phyloP scores from a whole-genome alignment of 2,888 invertebrate species.

The Bellardia bayeri region DNA sequence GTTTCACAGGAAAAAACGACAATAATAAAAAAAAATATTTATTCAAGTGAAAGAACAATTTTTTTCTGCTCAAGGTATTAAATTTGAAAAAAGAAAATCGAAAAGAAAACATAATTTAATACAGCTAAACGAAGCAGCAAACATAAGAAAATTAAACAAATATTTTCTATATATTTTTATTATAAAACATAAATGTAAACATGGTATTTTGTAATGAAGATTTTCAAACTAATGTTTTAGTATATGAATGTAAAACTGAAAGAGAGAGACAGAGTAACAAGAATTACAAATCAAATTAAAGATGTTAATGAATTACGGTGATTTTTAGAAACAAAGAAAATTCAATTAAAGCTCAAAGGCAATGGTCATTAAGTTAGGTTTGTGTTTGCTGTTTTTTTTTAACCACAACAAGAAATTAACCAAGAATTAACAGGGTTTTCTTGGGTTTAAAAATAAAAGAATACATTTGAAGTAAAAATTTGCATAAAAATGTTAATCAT shows the following conservation, averaged over 20 bases:
- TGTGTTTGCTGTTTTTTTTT: background rate
- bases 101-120: conserved; percentile 5
- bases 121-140: conserved; percentile 32
- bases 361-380: background rate
- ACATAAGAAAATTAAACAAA: conserved; percentile 11
- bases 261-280: background rate
- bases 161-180: background rate
- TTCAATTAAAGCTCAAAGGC: conserved; percentile 5
- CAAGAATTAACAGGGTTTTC: background rate
- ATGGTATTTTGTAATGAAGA: background rate
- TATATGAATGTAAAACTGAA: background rate
- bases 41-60: conserved; percentile 33
- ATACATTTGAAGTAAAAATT: background rate
- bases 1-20: background rate
- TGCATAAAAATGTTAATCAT: background rate
- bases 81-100: conserved; percentile 3
- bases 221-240: background rate
- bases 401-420: conserved; percentile 20
- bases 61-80: background rate
- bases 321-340: background rate
- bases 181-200: background rate
- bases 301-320: conserved; percentile 32
- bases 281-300: background rate
- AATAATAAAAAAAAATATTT: conserved; percentile 23
- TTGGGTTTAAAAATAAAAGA: background rate